Evolutionary conservation across 2,797 vertebrate genomes (phyloP).

Genomic region (Crocodylus rhombifer): DNA sequence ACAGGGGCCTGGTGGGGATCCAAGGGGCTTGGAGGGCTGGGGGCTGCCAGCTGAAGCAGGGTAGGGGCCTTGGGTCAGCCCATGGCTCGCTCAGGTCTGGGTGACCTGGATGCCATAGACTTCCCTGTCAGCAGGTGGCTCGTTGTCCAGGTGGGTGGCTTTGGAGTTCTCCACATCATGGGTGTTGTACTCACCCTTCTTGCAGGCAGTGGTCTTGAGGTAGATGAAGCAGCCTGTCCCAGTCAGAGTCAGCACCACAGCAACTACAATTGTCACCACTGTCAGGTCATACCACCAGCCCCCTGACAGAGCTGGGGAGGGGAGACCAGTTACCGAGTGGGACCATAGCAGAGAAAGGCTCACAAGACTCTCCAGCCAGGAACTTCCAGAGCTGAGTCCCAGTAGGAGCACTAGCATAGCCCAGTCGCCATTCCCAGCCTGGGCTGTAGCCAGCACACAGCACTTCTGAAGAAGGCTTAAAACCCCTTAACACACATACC

Average conservation of each 20-base stretch:
- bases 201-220: constrained; percentile 70
- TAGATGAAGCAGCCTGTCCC: constrained; percentile 73
- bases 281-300: constrained; percentile 46
- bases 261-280: constrained; percentile 65
- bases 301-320: background rate
- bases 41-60: constrained; percentile 19
- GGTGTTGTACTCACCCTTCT: constrained; percentile 76
- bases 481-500: too few species aligned
- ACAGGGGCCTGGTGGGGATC: too few species aligned
- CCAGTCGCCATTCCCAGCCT: too few species aligned
- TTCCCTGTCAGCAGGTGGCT: background rate
- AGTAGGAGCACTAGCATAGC: too few species aligned
- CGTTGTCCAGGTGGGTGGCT: background rate
- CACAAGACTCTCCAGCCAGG: too few species aligned
- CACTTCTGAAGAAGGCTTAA: too few species aligned
- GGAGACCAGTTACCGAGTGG: too few species aligned
- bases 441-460: too few species aligned
- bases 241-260: constrained; percentile 61
- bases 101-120: constrained; percentile 69
- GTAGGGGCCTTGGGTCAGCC: background rate
- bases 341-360: too few species aligned
- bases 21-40: background rate
- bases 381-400: too few species aligned
- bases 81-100: constrained; percentile 19
- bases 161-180: constrained; percentile 11